Base-by-base conservation (phyloP, 2,113 vertebrate species). In the Pomatorhinus ruficollis region DNA sequence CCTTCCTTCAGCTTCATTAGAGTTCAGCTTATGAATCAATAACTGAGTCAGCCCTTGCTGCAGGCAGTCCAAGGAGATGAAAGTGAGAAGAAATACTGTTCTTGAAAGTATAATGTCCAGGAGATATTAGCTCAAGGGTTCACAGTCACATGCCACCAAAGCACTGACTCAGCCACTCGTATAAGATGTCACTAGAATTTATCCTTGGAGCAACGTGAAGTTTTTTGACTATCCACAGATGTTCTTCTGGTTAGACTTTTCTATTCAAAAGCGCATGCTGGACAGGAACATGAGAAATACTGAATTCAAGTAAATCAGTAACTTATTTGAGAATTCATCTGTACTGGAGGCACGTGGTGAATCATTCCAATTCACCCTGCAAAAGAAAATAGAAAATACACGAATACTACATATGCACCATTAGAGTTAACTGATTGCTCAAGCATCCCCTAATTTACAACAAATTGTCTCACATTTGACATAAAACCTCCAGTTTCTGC, bases 61-160 rank as follows among this genome's bases (percentile, higher is more conserved):
- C 37, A 89, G 83, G 80, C 76, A 78, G 12, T 47, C 21, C 15
- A 11, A 87, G 47, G 57, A 93, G 77, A 90, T 71, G 65, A 89
- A 96, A 89, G 64, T 68, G 39, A 92, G 81, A 91, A 84, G 77
- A 95, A 92, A 94, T 71, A 87, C 50, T 87, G 20, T 65, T 95
- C 49, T 76, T 79, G 40, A 65, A 92, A 82, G 49, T 84, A 79
- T 82, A 40, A 61, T 94, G 92, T 95, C 56, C 44, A 56, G 49
- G 15, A 42, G 69, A 74, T 75, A 84, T 74, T 84, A 68, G 76
- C 88, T 92, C 52, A 57, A 71, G 52, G 71, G 68, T 52, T 88
- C 68, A 60, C 50, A 83, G 72, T 78, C 79, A 53, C 40, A 45
- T 31, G 56, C n/a, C n/a, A 94, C 86, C 28, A 53, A 81, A 95